Percentiles rank a stretch among this genome's conserved stretches.
Conservation (phyloP, 1,140 invertebrate species). For the Drosophila sp. region DNA sequence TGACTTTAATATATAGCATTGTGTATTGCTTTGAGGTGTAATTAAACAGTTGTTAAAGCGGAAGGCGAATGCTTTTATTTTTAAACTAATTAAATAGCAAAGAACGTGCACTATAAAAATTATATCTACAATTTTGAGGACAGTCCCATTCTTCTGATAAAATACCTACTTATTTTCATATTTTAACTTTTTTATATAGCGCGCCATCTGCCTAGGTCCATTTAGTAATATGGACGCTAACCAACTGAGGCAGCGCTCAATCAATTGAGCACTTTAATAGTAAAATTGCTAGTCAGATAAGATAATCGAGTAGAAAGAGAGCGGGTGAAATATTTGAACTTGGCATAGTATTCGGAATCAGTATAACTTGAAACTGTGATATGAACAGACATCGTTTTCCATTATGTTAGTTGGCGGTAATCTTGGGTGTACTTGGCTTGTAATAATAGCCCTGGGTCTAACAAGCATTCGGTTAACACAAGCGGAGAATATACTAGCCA, state of each 20-base stretch:
- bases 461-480: neutral
- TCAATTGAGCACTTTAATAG: too few species aligned
- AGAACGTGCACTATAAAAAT: too few species aligned
- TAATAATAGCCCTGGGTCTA: neutral
- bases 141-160: too few species aligned
- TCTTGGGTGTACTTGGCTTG: constrained; percentile 14
- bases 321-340: neutral
- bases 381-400: constrained; percentile 44
- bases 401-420: constrained; percentile 11
- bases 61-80: too few species aligned
- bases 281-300: neutral
- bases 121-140: too few species aligned
- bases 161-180: too few species aligned
- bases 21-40: too few species aligned
- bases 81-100: too few species aligned
- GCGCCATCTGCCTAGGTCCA: neutral
- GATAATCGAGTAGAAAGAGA: neutral
- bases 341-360: neutral
- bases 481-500: constrained; percentile 54
- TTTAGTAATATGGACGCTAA: neutral
- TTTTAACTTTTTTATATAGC: constrained; percentile 18
- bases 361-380: constrained; percentile 30
- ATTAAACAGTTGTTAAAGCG: too few species aligned
- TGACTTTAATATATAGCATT: neutral
- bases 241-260: neutral